These are phyloP conservation scores for Taxidea taxus DNA, from an alignment of 2,113 vertebrate genomes.

Conservation along the genomic window DNA sequence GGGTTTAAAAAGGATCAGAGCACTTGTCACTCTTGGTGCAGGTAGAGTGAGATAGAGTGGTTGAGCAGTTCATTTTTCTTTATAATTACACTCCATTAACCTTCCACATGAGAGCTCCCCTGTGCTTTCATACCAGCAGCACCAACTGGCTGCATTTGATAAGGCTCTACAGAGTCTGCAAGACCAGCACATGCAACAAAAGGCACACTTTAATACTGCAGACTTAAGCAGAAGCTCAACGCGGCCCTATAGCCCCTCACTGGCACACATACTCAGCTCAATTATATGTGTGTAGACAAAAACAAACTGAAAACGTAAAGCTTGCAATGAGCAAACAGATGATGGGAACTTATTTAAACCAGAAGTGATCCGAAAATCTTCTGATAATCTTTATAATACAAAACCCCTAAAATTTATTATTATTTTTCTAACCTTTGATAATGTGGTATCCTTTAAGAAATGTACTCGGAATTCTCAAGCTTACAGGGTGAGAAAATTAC, in stretches of 20 bases:
- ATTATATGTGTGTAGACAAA: constrained; percentile 59
- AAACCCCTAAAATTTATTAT: constrained; percentile 17
- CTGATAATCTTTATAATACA: constrained; percentile 58
- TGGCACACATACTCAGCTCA: constrained; percentile 54
- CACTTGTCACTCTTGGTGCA: constrained; percentile 83
- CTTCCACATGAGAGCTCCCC: constrained; percentile 86
- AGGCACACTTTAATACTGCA: constrained; percentile 71
- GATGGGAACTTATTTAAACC: constrained; percentile 43
- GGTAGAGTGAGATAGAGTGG: constrained; percentile 83
- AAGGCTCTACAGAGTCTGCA: constrained; percentile 82
- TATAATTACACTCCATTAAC: constrained; percentile 91
- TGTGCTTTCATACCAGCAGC: constrained; percentile 83
- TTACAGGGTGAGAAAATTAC: constrained; percentile 60
- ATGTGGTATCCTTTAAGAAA: constrained; percentile 64
- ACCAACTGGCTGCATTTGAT: constrained; percentile 87
- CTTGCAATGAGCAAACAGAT: constrained; percentile 51
- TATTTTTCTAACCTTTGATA: constrained; percentile 63
- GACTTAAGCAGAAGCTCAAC: constrained; percentile 70
- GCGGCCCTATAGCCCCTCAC: constrained; percentile 18
- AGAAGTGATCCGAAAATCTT: constrained; percentile 53
- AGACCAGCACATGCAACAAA: constrained; percentile 75
- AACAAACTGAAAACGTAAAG: constrained; percentile 40
- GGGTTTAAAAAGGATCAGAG: constrained; percentile 84
- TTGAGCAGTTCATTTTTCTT: constrained; percentile 87
- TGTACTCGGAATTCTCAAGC: constrained; percentile 48